These are phyloP conservation scores for Coremacera marginata DNA, from an alignment of 2,888 invertebrate species.

Conservation along the genomic window DNA sequence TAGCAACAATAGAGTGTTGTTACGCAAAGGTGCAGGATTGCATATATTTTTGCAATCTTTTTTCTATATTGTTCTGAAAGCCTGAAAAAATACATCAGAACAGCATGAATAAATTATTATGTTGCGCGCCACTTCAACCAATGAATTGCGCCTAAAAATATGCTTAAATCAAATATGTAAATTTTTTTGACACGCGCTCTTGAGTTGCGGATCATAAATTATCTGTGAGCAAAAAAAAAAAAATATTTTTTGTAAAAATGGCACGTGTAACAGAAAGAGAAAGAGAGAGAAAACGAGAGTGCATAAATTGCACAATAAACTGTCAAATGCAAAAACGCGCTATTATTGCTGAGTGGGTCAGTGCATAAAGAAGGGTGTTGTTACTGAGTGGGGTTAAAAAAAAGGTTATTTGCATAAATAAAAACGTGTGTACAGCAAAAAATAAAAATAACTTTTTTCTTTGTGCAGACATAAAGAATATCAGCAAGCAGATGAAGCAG, in stretches of 20 bases:
- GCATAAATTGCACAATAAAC: conserved; percentile 20
- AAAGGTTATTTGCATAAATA: not conserved
- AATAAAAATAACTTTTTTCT: not conserved
- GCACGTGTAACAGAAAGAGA: not conserved
- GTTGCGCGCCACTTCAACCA: conserved; percentile 40
- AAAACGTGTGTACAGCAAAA: not conserved
- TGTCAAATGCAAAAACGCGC: conserved; percentile 3
- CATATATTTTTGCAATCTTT: no score
- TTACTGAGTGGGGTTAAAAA: not conserved
- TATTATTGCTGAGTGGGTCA: conserved; percentile 4
- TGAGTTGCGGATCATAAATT: conserved; percentile 19
- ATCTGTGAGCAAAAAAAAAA: not conserved
- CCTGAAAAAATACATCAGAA: not conserved
- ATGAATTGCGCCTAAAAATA: conserved; percentile 45
- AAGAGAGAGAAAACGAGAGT: not conserved
- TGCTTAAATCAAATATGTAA: conserved; percentile 54
- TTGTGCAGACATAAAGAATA: not conserved
- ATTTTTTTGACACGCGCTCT: conserved; percentile 46
- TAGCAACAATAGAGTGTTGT: conserved; percentile 1
- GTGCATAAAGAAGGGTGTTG: not conserved
- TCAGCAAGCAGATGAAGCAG: no score
- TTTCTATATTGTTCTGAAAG: not conserved
- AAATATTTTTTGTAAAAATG: conserved; percentile 8
- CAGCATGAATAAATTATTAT: conserved; percentile 37
- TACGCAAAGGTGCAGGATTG: no score